Evolutionary conservation across 2,888 invertebrate genomes (phyloP).

Genomic region (Cheilosia pagana): DNA sequence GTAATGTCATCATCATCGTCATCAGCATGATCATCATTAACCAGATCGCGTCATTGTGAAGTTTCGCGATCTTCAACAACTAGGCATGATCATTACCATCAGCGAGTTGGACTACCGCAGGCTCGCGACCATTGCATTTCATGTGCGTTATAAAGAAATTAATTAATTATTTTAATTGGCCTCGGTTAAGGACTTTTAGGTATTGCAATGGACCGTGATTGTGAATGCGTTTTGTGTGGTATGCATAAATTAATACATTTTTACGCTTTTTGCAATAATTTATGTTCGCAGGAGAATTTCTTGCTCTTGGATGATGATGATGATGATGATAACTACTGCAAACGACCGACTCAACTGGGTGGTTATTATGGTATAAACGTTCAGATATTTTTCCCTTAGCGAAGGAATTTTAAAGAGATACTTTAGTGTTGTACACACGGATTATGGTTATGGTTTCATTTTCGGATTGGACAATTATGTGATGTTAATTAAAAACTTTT

Average conservation of each 20-base stretch:
- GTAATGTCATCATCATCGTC: conserved; percentile 66
- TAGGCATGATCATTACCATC: conserved; percentile 18
- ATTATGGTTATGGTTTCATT: conserved; percentile 63
- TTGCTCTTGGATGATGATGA: conserved; percentile 2
- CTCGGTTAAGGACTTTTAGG: conserved; percentile 44
- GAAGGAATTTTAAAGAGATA: conserved; percentile 35
- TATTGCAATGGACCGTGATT: conserved; percentile 39
- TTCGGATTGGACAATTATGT: conserved; percentile 55
- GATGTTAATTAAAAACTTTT: conserved; percentile 65
- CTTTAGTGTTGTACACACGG: conserved; percentile 23
- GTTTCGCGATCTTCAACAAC: conserved; percentile 1
- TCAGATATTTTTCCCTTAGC: conserved; percentile 44
- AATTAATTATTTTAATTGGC: conserved; percentile 73
- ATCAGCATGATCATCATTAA: not conserved
- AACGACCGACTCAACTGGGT: conserved; percentile 30
- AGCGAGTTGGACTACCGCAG: conserved; percentile 1
- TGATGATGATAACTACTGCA: conserved; percentile 2
- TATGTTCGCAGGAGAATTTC: conserved; percentile 21
- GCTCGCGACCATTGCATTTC: conserved; percentile 2
- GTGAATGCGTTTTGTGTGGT: conserved; percentile 51
- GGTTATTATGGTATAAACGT: conserved; percentile 66
- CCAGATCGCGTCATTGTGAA: not conserved
- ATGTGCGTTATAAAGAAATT: conserved; percentile 67
- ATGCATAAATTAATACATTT: conserved; percentile 68
- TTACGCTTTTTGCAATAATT: conserved; percentile 65